Conservation (phyloP, 2,113 vertebrate species). For the Onychostoma macrolepis region DNA sequence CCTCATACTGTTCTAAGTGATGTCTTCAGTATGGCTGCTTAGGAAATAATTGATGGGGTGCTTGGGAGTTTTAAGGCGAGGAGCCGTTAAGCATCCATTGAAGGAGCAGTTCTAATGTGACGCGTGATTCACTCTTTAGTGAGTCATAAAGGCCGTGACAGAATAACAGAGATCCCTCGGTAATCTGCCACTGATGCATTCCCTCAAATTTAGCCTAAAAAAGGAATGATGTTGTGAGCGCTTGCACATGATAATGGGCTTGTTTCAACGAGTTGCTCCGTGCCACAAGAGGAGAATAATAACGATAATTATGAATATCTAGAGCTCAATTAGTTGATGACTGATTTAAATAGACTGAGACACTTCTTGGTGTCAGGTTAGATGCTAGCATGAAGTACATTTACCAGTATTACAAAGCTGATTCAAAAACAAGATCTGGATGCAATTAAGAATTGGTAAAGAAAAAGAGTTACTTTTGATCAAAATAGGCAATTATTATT, state of each 20-base stretch:
- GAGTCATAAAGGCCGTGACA: constrained; percentile 62
- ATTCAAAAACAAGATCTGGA: background rate
- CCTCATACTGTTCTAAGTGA: constrained; percentile 74
- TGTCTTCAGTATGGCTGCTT: constrained; percentile 77
- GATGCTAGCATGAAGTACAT: background rate
- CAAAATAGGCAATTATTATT: background rate
- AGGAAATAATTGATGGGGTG: constrained; percentile 74
- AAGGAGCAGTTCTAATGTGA: constrained; percentile 64
- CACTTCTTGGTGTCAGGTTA: background rate
- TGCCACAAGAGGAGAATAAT: constrained; percentile 6
- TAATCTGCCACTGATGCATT: constrained; percentile 39
- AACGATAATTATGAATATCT: background rate
- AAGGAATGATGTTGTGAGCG: constrained; percentile 56
- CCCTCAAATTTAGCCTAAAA: constrained; percentile 23
- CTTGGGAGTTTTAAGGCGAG: constrained; percentile 68
- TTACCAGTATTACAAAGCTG: background rate
- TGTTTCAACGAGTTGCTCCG: background rate
- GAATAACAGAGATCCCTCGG: background rate
- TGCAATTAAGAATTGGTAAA: background rate
- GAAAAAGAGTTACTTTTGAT: background rate
- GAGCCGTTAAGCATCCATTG: constrained; percentile 53
- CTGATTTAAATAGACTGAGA: background rate
- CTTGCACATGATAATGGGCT: constrained; percentile 42
- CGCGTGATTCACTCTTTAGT: constrained; percentile 69
- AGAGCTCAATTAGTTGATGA: constrained; percentile 4